Evolutionary conservation across 2,888 invertebrate genomes (phyloP).

Genomic region (Thalpophila matura): DNA sequence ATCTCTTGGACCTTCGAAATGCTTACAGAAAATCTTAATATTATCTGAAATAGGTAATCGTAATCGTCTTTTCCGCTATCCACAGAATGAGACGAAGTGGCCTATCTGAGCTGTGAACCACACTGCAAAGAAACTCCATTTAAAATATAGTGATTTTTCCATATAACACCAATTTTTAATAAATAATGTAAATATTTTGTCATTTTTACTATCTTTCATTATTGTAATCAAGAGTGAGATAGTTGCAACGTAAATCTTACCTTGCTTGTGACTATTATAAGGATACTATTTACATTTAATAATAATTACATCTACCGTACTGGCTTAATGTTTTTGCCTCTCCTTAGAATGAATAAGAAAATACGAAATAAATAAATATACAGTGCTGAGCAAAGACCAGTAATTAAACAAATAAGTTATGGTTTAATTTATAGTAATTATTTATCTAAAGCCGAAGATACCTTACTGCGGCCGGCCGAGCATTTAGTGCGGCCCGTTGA

Average conservation of each 20-base stretch:
- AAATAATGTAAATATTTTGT: conserved; percentile 62
- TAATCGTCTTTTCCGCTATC: background rate
- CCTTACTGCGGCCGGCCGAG: background rate
- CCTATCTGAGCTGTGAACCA: conserved; percentile 30
- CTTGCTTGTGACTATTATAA: conserved; percentile 60
- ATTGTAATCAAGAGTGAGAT: conserved; percentile 65
- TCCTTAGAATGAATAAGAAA: conserved; percentile 39
- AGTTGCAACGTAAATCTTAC: conserved; percentile 57
- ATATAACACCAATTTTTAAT: conserved; percentile 58
- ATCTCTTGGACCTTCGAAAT: too few relatives aligned
- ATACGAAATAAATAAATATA: conserved; percentile 17
- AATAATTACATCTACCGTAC: conserved; percentile 38
- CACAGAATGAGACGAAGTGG: conserved; percentile 20
- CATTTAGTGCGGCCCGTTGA: conserved; percentile 9
- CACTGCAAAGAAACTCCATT: conserved; percentile 20
- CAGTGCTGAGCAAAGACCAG: conserved; percentile 33
- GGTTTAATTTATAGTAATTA: too few relatives aligned
- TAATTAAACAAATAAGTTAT: too few relatives aligned
- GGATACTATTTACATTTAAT: conserved; percentile 46
- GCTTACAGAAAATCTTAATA: background rate
- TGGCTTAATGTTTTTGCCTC: conserved; percentile 56
- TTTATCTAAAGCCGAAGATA: background rate
- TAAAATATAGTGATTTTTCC: conserved; percentile 29
- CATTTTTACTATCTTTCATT: conserved; percentile 50
- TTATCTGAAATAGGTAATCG: background rate